These are phyloP conservation scores for Salvelinus fontinalis DNA, from an alignment of 2,113 vertebrate genomes.

Conservation along the genomic window DNA sequence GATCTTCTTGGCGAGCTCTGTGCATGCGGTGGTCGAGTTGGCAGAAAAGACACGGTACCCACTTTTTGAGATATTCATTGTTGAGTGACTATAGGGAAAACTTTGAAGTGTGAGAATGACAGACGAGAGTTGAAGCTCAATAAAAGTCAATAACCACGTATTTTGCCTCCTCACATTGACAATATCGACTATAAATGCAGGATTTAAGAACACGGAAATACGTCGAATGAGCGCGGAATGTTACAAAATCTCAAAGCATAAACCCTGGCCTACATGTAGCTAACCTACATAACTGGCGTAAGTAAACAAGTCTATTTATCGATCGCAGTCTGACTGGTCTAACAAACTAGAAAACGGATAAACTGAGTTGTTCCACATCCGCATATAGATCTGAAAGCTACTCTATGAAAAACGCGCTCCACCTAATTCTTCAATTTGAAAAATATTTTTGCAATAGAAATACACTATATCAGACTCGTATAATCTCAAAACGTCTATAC, in stretches of 20 bases:
- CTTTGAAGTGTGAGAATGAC: slow-evolving; percentile 72
- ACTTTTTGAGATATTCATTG: slow-evolving; percentile 88
- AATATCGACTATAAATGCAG: not conserved
- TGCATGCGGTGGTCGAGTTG: slow-evolving; percentile 87
- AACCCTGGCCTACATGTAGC: not conserved
- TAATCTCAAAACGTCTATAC: not conserved
- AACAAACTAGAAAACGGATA: not conserved
- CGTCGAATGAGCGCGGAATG: not conserved
- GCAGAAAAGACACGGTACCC: slow-evolving; percentile 92
- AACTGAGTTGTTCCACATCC: not conserved
- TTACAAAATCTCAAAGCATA: not conserved
- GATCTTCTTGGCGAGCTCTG: slow-evolving; percentile 89
- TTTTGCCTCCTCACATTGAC: not conserved
- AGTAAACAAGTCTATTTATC: slow-evolving; percentile 12
- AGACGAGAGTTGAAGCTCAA: slow-evolving; percentile 80
- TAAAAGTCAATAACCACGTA: slow-evolving; percentile 50
- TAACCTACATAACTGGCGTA: not conserved
- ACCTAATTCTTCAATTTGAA: not conserved
- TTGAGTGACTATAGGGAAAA: slow-evolving; percentile 69
- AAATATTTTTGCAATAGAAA: not conserved
- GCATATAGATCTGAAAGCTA: not conserved
- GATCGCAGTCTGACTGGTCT: slow-evolving; percentile 5
- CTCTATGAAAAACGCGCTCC: not conserved
- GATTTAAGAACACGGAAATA: not conserved
- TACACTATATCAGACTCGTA: not conserved